Evolutionary conservation across 1,140 invertebrate genomes (phyloP), one percentile per base, ranked within the genome.

Genomic region (Chelonus insularis): DNA sequence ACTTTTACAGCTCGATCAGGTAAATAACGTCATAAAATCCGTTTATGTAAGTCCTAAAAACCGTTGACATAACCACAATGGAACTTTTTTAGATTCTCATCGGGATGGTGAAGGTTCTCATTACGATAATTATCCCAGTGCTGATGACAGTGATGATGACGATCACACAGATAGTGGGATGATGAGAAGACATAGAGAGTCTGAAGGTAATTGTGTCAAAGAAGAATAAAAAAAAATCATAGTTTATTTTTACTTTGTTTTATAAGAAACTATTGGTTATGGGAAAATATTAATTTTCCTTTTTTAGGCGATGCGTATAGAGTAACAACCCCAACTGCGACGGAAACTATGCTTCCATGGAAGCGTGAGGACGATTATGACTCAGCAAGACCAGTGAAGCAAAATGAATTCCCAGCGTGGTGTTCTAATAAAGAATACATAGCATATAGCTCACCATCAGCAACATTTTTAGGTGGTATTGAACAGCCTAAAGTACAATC

Each of bases 371-470:
- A 91, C 57, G 86, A 88, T 62, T 84, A 87, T 57, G 84, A 87
- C 14, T 85, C 87, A 59, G 86, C 85, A 18, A 85, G 86, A 29
- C 88, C 88, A 14, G 74, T 93, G n/a, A 88, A 92, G 69, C 93
- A 95, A 78, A 89, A 89, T 57, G 94, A 96, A 76, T 96, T 95
- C 77, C 93, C 93, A 11, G 86, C 90, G 1, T 96, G 93, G 93
- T 92, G 92, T 50, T 91, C 91, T 1, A 96, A 95, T 73, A 94
- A 94, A 74, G 93, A 96, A 74, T 96, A 96, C 74, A 80, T 94
- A 57, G 89, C 91, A n/a, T 95, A 95, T 72, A 92, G 89, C 77
- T 95, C 93, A 41, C 94, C 93, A 1, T 94, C 92, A 11, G 91
- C 92, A 25, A 95, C 93, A 37, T 93, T 94, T 78, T 83, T 95